A percentile compares a stretch with the other conserved stretches of the same genome.
These are phyloP conservation scores for Moxostoma hubbsi DNA, from an alignment of 2,797 vertebrate genomes.

Conservation along the genomic window DNA sequence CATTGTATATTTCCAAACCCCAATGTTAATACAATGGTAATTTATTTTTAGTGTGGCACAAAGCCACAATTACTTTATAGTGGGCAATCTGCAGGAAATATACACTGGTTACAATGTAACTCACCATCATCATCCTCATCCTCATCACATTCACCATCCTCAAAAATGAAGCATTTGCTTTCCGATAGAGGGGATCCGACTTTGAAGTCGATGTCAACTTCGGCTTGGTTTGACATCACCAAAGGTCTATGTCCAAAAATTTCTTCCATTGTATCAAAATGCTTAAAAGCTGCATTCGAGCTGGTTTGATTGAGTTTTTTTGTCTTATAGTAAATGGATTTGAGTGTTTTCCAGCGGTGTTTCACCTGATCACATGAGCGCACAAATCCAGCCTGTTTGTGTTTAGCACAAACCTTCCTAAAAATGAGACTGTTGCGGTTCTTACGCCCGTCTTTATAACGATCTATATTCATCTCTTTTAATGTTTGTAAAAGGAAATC, in stretches of 20 bases:
- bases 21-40: too few relatives aligned
- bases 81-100: too few relatives aligned
- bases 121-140: background rate
- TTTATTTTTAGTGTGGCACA: too few relatives aligned
- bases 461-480: slow-evolving; percentile 37
- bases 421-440: slow-evolving; percentile 28
- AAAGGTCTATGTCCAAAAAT: slow-evolving; percentile 27
- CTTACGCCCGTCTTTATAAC: slow-evolving; percentile 30
- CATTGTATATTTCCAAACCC: too few relatives aligned
- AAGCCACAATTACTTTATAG: too few relatives aligned
- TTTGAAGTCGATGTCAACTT: background rate
- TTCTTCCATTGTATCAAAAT: slow-evolving; percentile 37
- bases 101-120: background rate
- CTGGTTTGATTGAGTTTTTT: background rate
- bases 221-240: background rate
- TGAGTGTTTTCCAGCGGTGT: slow-evolving; percentile 37
- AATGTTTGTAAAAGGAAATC: slow-evolving; percentile 28
- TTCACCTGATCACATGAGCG: slow-evolving; percentile 24
- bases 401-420: slow-evolving; percentile 13
- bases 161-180: slow-evolving; percentile 9
- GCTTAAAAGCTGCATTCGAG: background rate
- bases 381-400: background rate
- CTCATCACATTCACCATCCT: background rate
- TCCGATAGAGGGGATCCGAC: background rate
- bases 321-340: slow-evolving; percentile 31